These are phyloP conservation scores for Premnoplex brunnescens DNA, from an alignment of 2,797 vertebrate species.

Conservation along the genomic window DNA sequence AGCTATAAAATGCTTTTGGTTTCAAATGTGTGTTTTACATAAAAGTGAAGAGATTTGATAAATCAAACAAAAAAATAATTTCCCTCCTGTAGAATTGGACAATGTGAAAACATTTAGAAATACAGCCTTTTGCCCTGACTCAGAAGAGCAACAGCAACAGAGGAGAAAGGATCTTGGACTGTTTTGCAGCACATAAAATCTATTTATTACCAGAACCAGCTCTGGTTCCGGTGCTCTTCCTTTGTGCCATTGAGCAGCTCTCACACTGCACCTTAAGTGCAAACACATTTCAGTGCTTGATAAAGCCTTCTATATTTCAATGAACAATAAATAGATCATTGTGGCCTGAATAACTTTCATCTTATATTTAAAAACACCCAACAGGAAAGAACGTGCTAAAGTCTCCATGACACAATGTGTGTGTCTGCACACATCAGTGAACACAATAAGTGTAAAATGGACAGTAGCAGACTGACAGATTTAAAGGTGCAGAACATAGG, in stretches of 20 bases:
- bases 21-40: neutral
- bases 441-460: slow-evolving; percentile 1
- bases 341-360: neutral
- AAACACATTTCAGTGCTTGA: neutral
- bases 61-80: neutral
- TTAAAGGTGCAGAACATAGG: slow-evolving; percentile 41
- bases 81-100: neutral
- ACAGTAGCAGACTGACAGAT: neutral
- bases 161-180: neutral
- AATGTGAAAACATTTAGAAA: neutral
- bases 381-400: neutral
- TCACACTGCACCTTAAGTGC: neutral
- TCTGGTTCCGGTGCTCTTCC: neutral
- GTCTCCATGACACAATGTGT: slow-evolving; percentile 8
- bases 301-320: neutral
- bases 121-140: neutral
- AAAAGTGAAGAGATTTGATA: neutral
- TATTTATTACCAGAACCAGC: neutral
- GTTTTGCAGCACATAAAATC: neutral
- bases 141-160: neutral
- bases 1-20: neutral
- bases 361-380: slow-evolving; percentile 27
- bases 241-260: neutral
- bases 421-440: slow-evolving; percentile 39
- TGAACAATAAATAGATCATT: slow-evolving; percentile 1